These are phyloP conservation scores for Globodera ellingtonae DNA, from an alignment of 1,140 invertebrate species.

Conservation along the genomic window DNA sequence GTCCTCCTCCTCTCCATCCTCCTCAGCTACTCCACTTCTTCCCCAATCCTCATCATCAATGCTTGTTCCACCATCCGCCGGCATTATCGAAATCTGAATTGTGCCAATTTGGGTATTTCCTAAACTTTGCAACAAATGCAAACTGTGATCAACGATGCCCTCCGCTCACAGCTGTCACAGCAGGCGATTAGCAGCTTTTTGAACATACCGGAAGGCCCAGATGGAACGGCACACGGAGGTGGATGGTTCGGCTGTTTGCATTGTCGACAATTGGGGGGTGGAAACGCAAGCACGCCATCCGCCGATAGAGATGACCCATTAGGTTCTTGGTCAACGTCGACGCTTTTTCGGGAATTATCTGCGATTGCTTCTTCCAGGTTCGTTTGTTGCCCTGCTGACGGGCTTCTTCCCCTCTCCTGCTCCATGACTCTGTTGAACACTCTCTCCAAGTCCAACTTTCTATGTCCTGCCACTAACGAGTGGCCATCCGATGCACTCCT, in stretches of 20 bases:
- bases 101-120: constrained; percentile 10
- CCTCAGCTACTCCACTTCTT: constrained; percentile 24
- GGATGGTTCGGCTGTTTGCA: constrained; percentile 7
- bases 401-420: constrained; percentile 35
- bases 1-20: constrained; percentile 39
- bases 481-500: constrained; percentile 48
- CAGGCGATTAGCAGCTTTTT: constrained; percentile 60
- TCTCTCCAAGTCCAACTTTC: constrained; percentile 56
- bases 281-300: neutral
- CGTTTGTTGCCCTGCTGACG: neutral
- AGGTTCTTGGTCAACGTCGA: neutral
- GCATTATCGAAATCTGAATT: constrained; percentile 2
- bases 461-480: constrained; percentile 32
- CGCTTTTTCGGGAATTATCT: neutral
- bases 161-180: constrained; percentile 60
- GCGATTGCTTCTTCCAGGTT: neutral
- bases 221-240: neutral
- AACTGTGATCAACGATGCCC: constrained; percentile 47
- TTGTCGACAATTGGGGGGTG: neutral
- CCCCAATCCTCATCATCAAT: constrained; percentile 5
- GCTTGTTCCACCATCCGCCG: constrained; percentile 4
- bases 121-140: neutral
- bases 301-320: neutral
- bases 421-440: constrained; percentile 61
- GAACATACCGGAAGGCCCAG: constrained; percentile 38